Evolutionary conservation across 2,113 vertebrate species (phyloP).

Genomic region (Phaetusa simplex): DNA sequence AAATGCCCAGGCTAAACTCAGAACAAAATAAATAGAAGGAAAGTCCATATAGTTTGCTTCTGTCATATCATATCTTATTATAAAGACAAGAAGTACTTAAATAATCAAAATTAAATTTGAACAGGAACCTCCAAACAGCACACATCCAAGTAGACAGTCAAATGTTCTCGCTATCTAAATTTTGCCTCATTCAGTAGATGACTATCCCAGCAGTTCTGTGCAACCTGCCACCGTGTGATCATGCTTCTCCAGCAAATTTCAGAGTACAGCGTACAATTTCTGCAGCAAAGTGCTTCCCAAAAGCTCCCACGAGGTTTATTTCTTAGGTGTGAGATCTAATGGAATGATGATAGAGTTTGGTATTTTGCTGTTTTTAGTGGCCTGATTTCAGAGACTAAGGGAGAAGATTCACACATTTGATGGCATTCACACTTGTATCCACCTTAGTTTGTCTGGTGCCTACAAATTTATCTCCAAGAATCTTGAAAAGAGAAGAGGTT

Average conservation of each 20-base stretch:
- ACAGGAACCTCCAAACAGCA: neutral
- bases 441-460: neutral
- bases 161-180: neutral
- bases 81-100: neutral
- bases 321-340: neutral
- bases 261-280: neutral
- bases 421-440: neutral
- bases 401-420: neutral
- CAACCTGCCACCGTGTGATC: neutral
- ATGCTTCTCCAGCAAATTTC: neutral
- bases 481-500: neutral
- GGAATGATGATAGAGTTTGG: neutral
- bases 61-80: neutral
- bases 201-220: neutral
- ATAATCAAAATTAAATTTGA: neutral
- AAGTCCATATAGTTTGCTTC: neutral
- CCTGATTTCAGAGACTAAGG: neutral
- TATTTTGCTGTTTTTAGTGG: neutral
- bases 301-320: neutral
- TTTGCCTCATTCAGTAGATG: neutral
- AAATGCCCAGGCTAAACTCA: neutral
- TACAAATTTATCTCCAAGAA: neutral
- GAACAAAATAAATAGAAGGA: neutral
- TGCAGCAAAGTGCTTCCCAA: neutral
- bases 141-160: neutral